phyloP scores from a whole-genome alignment of 2,113 vertebrate species.

The Phaetusa simplex region DNA sequence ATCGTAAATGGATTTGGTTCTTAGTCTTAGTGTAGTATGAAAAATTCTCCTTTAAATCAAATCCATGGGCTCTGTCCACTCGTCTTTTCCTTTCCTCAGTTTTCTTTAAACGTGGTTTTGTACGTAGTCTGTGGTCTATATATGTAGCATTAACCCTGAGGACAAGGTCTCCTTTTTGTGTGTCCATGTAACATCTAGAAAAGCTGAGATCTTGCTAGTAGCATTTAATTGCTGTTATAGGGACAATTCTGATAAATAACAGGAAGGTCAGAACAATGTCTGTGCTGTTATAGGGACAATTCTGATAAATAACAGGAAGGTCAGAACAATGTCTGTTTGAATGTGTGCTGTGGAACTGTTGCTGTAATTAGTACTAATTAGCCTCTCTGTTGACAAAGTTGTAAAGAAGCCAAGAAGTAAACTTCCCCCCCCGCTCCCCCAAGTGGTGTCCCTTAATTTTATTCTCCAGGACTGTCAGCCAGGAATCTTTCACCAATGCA shows the following conservation, averaged over 20 bases:
- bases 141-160: not conserved
- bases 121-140: not conserved
- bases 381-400: not conserved
- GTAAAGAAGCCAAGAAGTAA: not conserved
- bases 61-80: not conserved
- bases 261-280: not conserved
- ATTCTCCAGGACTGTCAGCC: not conserved
- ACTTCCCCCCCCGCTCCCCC: too few relatives aligned
- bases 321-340: not conserved
- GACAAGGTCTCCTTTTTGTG: not conserved
- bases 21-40: too few relatives aligned
- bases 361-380: slow-evolving; percentile 4
- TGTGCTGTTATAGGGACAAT: not conserved
- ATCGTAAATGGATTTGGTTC: not conserved
- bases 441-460: not conserved
- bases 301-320: not conserved
- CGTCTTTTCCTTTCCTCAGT: not conserved
- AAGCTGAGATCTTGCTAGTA: not conserved
- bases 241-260: not conserved
- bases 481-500: not conserved
- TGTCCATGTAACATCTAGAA: not conserved
- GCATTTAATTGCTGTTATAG: not conserved
- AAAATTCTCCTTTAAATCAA: not conserved
- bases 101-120: not conserved
- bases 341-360: not conserved